Evolutionary conservation across 64 coral and sea anemone genomes (phyloP).

Genomic region (Montipora foliosa): DNA sequence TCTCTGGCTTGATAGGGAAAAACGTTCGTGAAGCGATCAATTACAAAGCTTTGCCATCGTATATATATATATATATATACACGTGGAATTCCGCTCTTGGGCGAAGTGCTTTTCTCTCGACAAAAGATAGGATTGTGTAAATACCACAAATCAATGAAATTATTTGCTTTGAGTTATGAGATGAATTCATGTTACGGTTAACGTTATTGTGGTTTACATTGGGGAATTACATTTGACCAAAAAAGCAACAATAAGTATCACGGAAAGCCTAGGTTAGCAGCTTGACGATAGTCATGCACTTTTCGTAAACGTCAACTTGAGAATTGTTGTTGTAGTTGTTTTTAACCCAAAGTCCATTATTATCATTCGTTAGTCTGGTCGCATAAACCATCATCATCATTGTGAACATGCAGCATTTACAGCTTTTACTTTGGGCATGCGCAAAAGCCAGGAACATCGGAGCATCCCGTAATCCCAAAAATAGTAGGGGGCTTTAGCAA

Average conservation of each 20-base stretch:
- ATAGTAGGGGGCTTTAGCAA: too few species aligned
- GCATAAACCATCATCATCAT: background rate
- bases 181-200: background rate
- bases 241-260: background rate
- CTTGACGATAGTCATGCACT: background rate
- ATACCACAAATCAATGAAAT: background rate
- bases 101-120: background rate
- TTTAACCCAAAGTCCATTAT: background rate
- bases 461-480: too few species aligned
- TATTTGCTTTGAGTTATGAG: background rate
- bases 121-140: background rate
- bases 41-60: background rate
- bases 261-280: background rate
- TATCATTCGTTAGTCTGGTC: background rate
- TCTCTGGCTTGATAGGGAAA: constrained; percentile 57
- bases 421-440: too few species aligned
- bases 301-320: background rate
- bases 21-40: constrained; percentile 18
- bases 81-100: background rate
- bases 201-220: background rate
- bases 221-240: background rate
- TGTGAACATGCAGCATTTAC: background rate
- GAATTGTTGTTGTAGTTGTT: background rate
- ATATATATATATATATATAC: background rate
- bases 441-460: too few species aligned